phyloP scores from a whole-genome alignment of 2,888 invertebrate genomes.

The Watsonalla binaria region DNA sequence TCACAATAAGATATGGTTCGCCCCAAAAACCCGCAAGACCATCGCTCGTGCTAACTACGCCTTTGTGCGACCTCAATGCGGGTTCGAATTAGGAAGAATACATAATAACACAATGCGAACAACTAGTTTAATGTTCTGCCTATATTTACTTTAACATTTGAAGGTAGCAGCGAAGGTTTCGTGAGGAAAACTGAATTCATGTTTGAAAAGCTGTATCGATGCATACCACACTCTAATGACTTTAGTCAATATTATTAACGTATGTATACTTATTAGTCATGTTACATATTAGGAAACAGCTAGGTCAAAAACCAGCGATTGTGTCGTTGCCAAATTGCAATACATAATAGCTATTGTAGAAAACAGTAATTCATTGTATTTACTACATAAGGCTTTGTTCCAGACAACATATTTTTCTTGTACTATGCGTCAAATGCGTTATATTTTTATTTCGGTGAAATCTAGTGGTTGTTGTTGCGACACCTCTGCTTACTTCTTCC shows the following conservation, averaged over 20 bases:
- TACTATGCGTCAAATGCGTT: too few relatives aligned
- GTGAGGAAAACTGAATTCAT: not conserved
- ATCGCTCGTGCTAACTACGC: conserved; percentile 4
- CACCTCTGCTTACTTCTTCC: too few relatives aligned
- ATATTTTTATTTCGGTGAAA: too few relatives aligned
- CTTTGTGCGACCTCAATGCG: conserved; percentile 28
- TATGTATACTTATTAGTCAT: not conserved
- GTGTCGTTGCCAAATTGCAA: too few relatives aligned
- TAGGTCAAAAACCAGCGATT: too few relatives aligned
- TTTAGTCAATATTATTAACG: not conserved
- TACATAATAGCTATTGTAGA: too few relatives aligned
- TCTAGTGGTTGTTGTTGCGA: too few relatives aligned
- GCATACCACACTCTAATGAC: not conserved
- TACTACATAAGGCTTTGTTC: too few relatives aligned
- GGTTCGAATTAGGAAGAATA: conserved; percentile 29
- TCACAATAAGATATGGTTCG: too few relatives aligned
- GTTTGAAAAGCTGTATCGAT: not conserved
- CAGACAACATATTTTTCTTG: too few relatives aligned
- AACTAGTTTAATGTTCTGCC: conserved; percentile 5
- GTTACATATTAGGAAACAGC: too few relatives aligned
- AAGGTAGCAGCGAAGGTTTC: not conserved
- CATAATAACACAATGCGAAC: conserved; percentile 21
- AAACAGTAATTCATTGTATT: too few relatives aligned
- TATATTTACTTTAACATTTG: conserved; percentile 9
- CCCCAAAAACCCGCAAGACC: conserved; percentile 8